These are phyloP conservation scores for Dicrostonyx torquatus DNA, from an alignment of 2,797 vertebrate genomes.

Conservation along the genomic window DNA sequence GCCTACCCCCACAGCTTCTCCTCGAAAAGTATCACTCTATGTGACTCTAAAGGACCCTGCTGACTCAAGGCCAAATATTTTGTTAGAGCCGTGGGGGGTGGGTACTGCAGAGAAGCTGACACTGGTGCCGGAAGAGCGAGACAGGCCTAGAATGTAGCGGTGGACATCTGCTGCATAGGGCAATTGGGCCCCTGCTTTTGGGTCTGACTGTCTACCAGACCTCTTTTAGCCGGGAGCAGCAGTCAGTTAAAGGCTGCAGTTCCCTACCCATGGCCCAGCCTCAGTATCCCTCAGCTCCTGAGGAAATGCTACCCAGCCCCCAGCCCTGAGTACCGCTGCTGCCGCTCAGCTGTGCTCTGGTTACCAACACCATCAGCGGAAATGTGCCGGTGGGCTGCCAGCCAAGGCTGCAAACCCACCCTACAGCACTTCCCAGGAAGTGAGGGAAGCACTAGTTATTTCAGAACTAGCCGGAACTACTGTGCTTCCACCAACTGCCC, in stretches of 20 bases:
- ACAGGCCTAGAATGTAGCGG: not conserved
- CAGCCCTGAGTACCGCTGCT: not conserved
- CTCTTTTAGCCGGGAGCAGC: no score
- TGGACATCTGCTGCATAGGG: not conserved
- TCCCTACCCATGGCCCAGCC: not conserved
- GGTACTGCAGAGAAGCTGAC: not conserved
- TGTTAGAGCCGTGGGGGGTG: not conserved
- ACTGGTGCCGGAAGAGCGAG: not conserved
- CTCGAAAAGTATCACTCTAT: no score
- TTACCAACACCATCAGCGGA: not conserved
- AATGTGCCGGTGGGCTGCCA: not conserved
- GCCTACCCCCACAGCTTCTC: not conserved
- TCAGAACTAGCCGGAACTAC: not conserved
- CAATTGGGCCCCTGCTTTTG: not conserved
- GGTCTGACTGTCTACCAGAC: not conserved
- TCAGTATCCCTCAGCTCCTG: fast-evolving
- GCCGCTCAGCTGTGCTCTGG: not conserved
- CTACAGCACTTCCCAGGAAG: not conserved
- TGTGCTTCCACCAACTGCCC: no score
- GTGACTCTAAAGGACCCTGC: not conserved
- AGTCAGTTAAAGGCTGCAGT: not conserved
- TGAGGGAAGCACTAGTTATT: no score
- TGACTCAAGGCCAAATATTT: not conserved
- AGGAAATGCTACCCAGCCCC: not conserved
- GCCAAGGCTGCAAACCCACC: not conserved